A percentile compares a stretch with the other conserved stretches of the same genome.
Evolutionary conservation across 2,888 invertebrate genomes (phyloP).

Genomic region (Erebia aethiops): DNA sequence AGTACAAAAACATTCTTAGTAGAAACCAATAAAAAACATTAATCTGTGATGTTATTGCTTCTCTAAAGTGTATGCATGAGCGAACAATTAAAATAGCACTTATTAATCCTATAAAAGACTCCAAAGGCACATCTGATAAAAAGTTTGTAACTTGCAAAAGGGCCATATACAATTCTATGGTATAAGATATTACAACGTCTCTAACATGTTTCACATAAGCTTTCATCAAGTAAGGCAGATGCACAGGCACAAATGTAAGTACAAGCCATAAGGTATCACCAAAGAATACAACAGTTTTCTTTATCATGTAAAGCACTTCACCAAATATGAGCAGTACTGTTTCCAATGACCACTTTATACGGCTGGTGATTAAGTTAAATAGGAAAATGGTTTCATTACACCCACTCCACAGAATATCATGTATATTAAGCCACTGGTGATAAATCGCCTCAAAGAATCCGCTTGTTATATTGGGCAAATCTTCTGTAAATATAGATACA

Average conservation of each 20-base stretch:
- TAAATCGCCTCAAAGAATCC: constrained; percentile 38
- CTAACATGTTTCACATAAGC: constrained; percentile 50
- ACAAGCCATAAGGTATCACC: constrained; percentile 71
- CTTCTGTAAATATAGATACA: constrained; percentile 64
- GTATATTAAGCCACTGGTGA: constrained; percentile 43
- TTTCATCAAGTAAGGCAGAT: constrained; percentile 63
- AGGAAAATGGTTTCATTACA: constrained; percentile 48
- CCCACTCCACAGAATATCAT: constrained; percentile 48
- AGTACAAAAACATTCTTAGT: constrained; percentile 63
- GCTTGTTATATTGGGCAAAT: constrained; percentile 55
- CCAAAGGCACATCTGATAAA: constrained; percentile 75
- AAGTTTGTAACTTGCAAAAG: constrained; percentile 70
- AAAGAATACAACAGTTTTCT: constrained; percentile 59
- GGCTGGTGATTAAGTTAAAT: constrained; percentile 45
- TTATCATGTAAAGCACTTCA: constrained; percentile 59
- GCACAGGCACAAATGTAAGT: constrained; percentile 70
- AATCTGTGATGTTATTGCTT: constrained; percentile 53
- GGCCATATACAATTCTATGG: constrained; percentile 61
- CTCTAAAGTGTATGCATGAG: constrained; percentile 64
- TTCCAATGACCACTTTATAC: constrained; percentile 50
- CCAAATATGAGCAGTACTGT: constrained; percentile 50
- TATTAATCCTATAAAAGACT: constrained; percentile 71
- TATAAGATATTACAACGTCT: constrained; percentile 46
- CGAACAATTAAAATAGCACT: constrained; percentile 66
- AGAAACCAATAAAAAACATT: constrained; percentile 62